Conservation (phyloP, 1,140 invertebrate genomes). For the Atta cephalotes region DNA sequence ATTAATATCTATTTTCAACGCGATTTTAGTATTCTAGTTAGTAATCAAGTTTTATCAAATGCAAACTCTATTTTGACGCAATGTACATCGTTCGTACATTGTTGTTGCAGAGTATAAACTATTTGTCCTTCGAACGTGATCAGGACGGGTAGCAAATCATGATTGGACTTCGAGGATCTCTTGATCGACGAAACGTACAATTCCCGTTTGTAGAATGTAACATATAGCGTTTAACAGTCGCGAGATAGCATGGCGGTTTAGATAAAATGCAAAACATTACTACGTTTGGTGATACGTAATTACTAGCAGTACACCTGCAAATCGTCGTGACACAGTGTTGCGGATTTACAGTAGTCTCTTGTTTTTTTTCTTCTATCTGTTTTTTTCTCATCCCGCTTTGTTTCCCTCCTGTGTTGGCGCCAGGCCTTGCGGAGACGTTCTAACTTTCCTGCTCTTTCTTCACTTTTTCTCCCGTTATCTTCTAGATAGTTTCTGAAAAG, state of each 20-base stretch:
- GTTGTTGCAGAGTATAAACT: conserved; percentile 24
- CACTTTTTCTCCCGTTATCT: neutral
- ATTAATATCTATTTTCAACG: neutral
- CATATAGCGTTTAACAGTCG: conserved; percentile 65
- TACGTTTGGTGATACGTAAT: conserved; percentile 67
- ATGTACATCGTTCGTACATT: neutral
- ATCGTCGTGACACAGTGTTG: conserved; percentile 62
- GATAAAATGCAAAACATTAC: conserved; percentile 74
- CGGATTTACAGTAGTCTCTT: conserved; percentile 58
- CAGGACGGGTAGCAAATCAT: conserved; percentile 51
- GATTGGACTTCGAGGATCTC: conserved; percentile 62
- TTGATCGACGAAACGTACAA: conserved; percentile 50
- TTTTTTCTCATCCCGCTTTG: neutral
- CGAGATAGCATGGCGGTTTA: conserved; percentile 67
- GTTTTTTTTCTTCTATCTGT: neutral
- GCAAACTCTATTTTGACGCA: neutral
- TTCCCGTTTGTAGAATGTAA: conserved; percentile 63
- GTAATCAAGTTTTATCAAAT: conserved; percentile 30
- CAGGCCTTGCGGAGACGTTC: neutral
- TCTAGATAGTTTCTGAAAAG: conserved; percentile 24
- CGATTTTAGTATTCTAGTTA: neutral
- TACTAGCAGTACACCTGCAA: conserved; percentile 70
- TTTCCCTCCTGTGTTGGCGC: neutral
- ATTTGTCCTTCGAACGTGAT: conserved; percentile 43
- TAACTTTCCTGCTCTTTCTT: conserved; percentile 3